Conservation (phyloP, 1,140 invertebrate species). For the Drosophila punjabiensis region DNA sequence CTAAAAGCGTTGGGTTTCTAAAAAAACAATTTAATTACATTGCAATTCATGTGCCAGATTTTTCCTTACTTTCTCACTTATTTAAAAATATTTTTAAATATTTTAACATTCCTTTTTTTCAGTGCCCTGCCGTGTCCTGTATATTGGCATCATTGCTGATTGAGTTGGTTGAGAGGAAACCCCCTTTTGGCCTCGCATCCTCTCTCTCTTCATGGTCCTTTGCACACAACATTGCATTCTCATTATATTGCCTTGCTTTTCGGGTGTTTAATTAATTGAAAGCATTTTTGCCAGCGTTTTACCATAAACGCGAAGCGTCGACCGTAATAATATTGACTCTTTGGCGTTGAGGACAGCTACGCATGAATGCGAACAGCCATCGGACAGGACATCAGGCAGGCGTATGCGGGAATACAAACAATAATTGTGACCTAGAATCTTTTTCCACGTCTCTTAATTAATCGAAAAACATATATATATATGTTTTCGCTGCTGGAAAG, state of each 20-base stretch:
- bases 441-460: constrained; percentile 44
- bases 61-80: neutral
- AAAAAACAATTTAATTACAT: neutral
- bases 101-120: neutral
- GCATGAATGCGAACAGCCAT: neutral
- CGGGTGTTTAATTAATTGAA: constrained; percentile 82
- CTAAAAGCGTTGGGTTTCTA: neutral
- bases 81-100: too few species aligned
- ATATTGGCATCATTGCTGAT: constrained; percentile 30
- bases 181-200: neutral
- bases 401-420: constrained; percentile 26
- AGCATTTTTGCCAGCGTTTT: constrained; percentile 75
- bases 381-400: constrained; percentile 17
- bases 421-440: constrained; percentile 23
- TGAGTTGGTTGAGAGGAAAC: constrained; percentile 18
- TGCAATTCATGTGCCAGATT: neutral
- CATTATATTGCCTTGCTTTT: constrained; percentile 59
- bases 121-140: neutral
- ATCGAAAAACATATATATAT: constrained; percentile 19
- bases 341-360: constrained; percentile 43
- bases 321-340: constrained; percentile 78
- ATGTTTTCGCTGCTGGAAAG: neutral
- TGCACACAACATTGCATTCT: constrained; percentile 51
- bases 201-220: constrained; percentile 21
- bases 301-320: constrained; percentile 19